These are phyloP conservation scores for Heliothis subflexa DNA, from an alignment of 1,140 invertebrate species.

Conservation along the genomic window DNA sequence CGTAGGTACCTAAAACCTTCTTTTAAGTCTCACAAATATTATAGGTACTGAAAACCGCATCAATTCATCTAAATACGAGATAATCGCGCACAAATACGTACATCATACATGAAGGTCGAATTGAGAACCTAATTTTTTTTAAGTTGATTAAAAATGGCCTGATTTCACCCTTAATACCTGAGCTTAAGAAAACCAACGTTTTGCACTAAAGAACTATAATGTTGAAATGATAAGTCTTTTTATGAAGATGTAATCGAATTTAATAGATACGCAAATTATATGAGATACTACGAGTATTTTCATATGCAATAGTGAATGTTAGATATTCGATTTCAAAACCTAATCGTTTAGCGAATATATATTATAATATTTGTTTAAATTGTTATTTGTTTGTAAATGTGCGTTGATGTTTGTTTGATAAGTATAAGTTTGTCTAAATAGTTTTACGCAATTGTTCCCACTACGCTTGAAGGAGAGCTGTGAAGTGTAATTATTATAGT, in stretches of 20 bases:
- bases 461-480: too few species aligned
- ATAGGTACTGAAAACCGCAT: too few species aligned
- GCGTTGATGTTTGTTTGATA: not conserved
- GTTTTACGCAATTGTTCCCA: not conserved
- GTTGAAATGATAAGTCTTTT: not conserved
- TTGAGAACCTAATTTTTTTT: too few species aligned
- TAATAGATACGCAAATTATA: slow-evolving; percentile 11
- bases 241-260: slow-evolving; percentile 14
- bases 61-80: too few species aligned
- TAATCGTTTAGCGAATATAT: not conserved
- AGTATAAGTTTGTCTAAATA: not conserved
- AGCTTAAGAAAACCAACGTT: too few species aligned
- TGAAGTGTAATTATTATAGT: too few species aligned
- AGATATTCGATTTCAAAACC: not conserved
- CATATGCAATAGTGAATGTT: slow-evolving; percentile 10
- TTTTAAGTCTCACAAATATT: too few species aligned
- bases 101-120: too few species aligned
- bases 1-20: too few species aligned
- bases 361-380: not conserved
- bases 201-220: not conserved
- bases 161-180: too few species aligned
- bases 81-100: too few species aligned
- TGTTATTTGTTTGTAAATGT: not conserved
- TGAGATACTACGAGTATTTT: not conserved
- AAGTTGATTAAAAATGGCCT: too few species aligned